phyloP scores from a whole-genome alignment of 2,113 vertebrate species.

The Sylvilagus bachmani region DNA sequence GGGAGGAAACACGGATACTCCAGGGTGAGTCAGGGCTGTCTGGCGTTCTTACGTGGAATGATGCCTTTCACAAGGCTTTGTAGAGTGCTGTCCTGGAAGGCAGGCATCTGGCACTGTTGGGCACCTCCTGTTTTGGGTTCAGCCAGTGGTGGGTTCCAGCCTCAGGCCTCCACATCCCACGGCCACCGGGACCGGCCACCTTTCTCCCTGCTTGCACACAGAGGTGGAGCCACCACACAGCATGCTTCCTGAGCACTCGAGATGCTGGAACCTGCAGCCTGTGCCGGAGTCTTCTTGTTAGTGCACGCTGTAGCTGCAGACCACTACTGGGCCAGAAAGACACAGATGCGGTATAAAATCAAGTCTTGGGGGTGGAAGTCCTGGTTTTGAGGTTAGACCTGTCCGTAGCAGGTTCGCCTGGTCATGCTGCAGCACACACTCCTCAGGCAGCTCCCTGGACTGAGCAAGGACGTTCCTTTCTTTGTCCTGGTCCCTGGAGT shows the following conservation, averaged over 20 bases:
- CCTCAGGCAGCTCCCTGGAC: slow-evolving; percentile 72
- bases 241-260: slow-evolving; percentile 68
- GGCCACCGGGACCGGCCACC: slow-evolving; percentile 19
- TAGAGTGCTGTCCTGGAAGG: accelerated
- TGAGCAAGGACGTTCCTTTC: slow-evolving; percentile 53
- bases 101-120: accelerated
- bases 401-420: accelerated
- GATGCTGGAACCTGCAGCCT: slow-evolving; percentile 62
- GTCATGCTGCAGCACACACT: not conserved
- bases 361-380: slow-evolving; percentile 76
- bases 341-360: slow-evolving; percentile 74
- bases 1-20: not conserved
- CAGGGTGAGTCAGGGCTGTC: not conserved
- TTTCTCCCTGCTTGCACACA: slow-evolving; percentile 66
- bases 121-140: not conserved
- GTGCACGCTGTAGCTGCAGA: slow-evolving; percentile 66
- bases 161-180: not conserved
- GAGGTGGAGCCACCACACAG: slow-evolving; percentile 60
- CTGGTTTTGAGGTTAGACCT: not conserved
- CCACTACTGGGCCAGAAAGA: slow-evolving; percentile 76
- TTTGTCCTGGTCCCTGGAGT: slow-evolving; percentile 36
- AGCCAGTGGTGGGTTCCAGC: accelerated
- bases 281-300: slow-evolving; percentile 77
- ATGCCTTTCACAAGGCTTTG: accelerated
- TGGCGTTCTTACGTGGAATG: not conserved